phyloP scores from a whole-genome alignment of 2,888 invertebrate genomes.

The Sphecodes monilicornis region DNA sequence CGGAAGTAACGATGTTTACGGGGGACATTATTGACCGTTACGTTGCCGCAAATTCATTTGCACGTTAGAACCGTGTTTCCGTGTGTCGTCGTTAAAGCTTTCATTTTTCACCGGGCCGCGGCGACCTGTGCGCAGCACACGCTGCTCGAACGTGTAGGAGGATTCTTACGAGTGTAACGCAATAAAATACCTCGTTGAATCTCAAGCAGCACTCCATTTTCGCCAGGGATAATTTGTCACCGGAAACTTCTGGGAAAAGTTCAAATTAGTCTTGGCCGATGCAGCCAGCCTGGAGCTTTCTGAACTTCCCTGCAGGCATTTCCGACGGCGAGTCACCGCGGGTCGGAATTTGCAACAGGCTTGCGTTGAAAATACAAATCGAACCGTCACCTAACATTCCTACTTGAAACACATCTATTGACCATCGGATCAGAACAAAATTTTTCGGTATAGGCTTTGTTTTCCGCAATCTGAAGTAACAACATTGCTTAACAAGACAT shows the following conservation, averaged over 20 bases:
- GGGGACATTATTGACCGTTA: slow-evolving; percentile 51
- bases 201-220: slow-evolving; percentile 65
- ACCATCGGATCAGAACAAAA: background rate
- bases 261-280: slow-evolving; percentile 63
- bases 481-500: too few relatives aligned
- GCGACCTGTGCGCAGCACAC: background rate
- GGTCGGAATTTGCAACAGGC: slow-evolving; percentile 19
- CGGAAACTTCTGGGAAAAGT: slow-evolving; percentile 64
- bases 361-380: slow-evolving; percentile 17
- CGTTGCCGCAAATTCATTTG: slow-evolving; percentile 51
- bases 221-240: slow-evolving; percentile 66
- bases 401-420: background rate
- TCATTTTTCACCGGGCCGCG: slow-evolving; percentile 45
- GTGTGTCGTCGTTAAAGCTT: slow-evolving; percentile 40
- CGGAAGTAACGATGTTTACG: slow-evolving; percentile 51
- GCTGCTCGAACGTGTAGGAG: slow-evolving; percentile 18
- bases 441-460: too few relatives aligned
- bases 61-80: slow-evolving; percentile 51
- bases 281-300: slow-evolving; percentile 41
- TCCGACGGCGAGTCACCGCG: background rate
- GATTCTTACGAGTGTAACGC: slow-evolving; percentile 38
- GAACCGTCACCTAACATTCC: background rate
- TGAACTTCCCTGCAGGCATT: slow-evolving; percentile 54
- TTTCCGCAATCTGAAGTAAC: too few relatives aligned
- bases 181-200: slow-evolving; percentile 68